phyloP scores from a whole-genome alignment of 2,113 vertebrate species.

The Pseudonaja textilis region DNA sequence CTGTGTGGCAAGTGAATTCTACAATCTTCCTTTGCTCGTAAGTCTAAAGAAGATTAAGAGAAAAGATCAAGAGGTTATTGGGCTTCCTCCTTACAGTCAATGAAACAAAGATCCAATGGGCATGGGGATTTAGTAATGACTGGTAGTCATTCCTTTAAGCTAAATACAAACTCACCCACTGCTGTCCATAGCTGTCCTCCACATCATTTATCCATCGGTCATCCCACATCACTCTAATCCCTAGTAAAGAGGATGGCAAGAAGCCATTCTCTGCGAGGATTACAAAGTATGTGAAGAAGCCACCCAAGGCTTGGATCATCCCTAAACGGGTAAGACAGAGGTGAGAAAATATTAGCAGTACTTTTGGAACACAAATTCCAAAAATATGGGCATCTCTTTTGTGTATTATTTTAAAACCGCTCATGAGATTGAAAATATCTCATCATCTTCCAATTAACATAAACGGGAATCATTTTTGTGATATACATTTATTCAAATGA shows the following conservation, averaged over 20 bases:
- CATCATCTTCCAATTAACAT: neutral
- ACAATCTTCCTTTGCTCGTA: constrained; percentile 87
- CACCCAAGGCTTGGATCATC: constrained; percentile 87
- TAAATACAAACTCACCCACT: constrained; percentile 73
- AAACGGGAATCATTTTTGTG: neutral
- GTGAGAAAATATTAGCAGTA: neutral
- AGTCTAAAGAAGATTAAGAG: constrained; percentile 66
- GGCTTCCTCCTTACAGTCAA: neutral
- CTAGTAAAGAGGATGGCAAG: constrained; percentile 73
- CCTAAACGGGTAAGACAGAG: constrained; percentile 57
- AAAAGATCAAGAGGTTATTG: neutral
- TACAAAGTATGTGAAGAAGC: constrained; percentile 85
- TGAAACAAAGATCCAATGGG: rapidly evolving
- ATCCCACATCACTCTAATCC: constrained; percentile 79
- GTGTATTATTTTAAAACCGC: neutral
- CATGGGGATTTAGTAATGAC: neutral
- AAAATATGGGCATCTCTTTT: neutral
- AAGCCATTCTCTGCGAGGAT: constrained; percentile 82
- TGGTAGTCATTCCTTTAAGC: neutral
- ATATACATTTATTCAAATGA: neutral
- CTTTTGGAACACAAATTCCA: neutral
- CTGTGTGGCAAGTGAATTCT: constrained; percentile 87
- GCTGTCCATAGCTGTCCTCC: constrained; percentile 83
- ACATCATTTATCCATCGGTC: constrained; percentile 79
- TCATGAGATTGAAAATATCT: neutral